Conservation (phyloP, 1,140 invertebrate species). For the Dolichoris vasculosae region DNA sequence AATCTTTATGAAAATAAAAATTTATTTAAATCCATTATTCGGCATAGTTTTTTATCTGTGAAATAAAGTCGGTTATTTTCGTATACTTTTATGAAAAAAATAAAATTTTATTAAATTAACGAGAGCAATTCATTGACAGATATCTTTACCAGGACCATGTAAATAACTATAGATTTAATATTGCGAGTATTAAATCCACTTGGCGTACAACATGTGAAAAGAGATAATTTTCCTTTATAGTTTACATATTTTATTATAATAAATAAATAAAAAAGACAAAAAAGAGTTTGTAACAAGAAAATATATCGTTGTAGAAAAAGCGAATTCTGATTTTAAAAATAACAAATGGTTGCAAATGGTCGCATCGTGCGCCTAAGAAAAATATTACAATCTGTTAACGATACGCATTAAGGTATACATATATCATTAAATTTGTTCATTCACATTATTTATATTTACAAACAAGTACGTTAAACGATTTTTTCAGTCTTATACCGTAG, state of each 20-base stretch:
- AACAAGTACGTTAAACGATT: slow-evolving; percentile 65
- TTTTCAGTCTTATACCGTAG: slow-evolving; percentile 69
- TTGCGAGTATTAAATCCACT: slow-evolving; percentile 45
- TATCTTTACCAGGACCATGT: slow-evolving; percentile 17
- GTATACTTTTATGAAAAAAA: slow-evolving; percentile 8
- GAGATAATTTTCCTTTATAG: slow-evolving; percentile 12
- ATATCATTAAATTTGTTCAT: slow-evolving; percentile 53
- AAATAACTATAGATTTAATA: slow-evolving; percentile 43
- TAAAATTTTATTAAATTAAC: neutral
- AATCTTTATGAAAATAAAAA: too few relatives aligned
- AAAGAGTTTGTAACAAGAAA: neutral
- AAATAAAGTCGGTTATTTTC: too few relatives aligned
- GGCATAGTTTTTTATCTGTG: neutral
- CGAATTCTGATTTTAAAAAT: slow-evolving; percentile 13
- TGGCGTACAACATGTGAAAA: slow-evolving; percentile 31
- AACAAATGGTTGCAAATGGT: slow-evolving; percentile 13
- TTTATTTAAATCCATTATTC: too few relatives aligned
- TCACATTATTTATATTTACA: slow-evolving; percentile 63
- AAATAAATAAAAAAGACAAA: slow-evolving; percentile 38
- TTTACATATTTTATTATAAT: slow-evolving; percentile 29
- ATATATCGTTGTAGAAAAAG: slow-evolving; percentile 12
- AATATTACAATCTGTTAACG: slow-evolving; percentile 40
- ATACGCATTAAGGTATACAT: slow-evolving; percentile 53
- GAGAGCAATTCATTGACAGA: slow-evolving; percentile 15
- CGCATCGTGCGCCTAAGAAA: slow-evolving; percentile 16